Percentiles rank a stretch among this genome's conserved stretches.
Conservation (phyloP, 2,888 invertebrate species). For the Yponomeuta plumbellus region DNA sequence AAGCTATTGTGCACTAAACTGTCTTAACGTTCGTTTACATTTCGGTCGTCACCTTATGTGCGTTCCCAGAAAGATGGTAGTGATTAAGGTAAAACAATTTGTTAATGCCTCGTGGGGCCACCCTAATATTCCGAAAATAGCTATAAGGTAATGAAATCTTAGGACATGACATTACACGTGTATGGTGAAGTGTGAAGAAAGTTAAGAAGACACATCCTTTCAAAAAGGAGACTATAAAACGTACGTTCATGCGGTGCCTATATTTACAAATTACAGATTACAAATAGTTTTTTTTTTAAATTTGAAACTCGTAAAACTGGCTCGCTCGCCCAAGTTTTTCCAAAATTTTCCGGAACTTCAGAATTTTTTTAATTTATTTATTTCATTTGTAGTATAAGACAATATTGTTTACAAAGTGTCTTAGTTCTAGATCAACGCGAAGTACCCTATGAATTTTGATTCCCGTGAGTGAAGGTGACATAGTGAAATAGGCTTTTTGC, state of each 20-base stretch:
- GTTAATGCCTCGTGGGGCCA: conserved; percentile 25
- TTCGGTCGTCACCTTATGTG: conserved; percentile 6
- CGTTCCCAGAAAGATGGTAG: conserved; percentile 9
- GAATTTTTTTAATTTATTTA: too few species aligned
- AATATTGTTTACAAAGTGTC: too few species aligned
- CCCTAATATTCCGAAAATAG: conserved; percentile 51
- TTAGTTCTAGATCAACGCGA: too few species aligned
- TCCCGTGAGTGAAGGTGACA: too few species aligned
- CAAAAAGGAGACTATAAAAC: conserved; percentile 32
- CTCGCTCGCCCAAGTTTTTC: too few species aligned
- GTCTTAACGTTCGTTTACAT: conserved; percentile 4
- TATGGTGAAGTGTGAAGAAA: conserved; percentile 56
- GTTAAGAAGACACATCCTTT: conserved; percentile 54
- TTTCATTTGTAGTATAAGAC: too few species aligned
- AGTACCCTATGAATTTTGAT: too few species aligned
- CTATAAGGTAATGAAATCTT: conserved; percentile 50
- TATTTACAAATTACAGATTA: neutral
- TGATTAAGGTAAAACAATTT: conserved; percentile 24
- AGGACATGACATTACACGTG: conserved; percentile 63
- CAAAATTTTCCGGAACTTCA: too few species aligned
- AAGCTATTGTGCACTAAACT: neutral
- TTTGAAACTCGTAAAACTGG: neutral
- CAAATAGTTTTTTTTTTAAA: neutral
- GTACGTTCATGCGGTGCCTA: conserved; percentile 27
- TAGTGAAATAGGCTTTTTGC: too few species aligned